Percentiles rank a stretch among this genome's conserved stretches.
Conservation (phyloP, 2,113 vertebrate genomes). For the Prunella himalayana region DNA sequence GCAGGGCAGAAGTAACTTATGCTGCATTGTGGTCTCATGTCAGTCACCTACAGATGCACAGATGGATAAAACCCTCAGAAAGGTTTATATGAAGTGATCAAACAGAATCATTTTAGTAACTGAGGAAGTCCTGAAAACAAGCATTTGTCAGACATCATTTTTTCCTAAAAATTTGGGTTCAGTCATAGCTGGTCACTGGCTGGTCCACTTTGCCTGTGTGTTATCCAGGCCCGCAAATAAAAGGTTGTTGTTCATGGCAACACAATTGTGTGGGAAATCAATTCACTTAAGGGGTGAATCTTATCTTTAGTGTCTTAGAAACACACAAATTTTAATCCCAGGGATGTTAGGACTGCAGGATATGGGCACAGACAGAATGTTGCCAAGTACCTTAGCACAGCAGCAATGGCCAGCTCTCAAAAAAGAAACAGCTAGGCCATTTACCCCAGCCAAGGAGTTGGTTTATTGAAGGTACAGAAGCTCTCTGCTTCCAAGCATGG, state of each 20-base stretch:
- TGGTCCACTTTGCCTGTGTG: background rate
- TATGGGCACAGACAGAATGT: background rate
- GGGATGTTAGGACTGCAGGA: background rate
- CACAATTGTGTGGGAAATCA: background rate
- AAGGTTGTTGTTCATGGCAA: background rate
- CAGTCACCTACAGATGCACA: rapidly evolving
- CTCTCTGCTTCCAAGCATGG: background rate
- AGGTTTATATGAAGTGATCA: background rate
- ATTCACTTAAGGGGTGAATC: background rate
- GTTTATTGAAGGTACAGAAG: background rate
- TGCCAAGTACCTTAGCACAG: background rate
- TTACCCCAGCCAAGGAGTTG: rapidly evolving
- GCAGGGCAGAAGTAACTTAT: background rate
- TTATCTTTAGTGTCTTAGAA: background rate
- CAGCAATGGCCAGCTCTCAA: background rate
- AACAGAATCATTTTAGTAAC: background rate
- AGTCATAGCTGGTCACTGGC: background rate
- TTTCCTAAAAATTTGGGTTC: background rate
- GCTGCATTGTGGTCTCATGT: rapidly evolving
- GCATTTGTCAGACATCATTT: background rate
- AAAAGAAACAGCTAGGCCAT: background rate
- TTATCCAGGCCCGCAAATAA: background rate
- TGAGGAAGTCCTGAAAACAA: background rate
- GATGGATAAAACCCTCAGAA: background rate
- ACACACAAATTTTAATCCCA: background rate